These are phyloP conservation scores for Tragelaphus scriptus DNA, from an alignment of 2,113 vertebrate genomes.

Conservation along the genomic window DNA sequence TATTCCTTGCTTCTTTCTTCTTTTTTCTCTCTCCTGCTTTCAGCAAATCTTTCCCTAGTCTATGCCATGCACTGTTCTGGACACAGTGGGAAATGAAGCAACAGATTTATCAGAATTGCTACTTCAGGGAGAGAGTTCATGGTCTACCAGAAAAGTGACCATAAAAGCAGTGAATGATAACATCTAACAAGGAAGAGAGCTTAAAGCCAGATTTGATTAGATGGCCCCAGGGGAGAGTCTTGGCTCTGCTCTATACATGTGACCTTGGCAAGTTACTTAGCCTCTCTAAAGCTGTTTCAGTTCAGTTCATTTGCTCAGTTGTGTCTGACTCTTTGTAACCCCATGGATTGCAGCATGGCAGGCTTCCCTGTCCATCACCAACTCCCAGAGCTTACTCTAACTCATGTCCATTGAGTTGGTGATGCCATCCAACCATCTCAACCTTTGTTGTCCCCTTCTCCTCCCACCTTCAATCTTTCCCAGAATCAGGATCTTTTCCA, in stretches of 20 bases:
- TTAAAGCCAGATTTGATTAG: neutral
- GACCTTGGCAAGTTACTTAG: neutral
- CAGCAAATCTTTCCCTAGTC: neutral
- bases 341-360: neutral
- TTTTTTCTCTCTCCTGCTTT: neutral
- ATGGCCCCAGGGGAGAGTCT: neutral
- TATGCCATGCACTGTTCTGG: neutral
- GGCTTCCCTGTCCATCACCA: neutral
- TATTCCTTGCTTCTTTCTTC: neutral
- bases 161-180: neutral
- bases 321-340: neutral
- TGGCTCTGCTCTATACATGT: neutral
- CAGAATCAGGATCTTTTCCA: neutral
- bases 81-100: neutral
- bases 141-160: neutral
- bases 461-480: accelerated
- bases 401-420: neutral
- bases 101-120: neutral
- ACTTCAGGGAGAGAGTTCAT: neutral
- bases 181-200: neutral
- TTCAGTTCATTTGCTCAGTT: neutral
- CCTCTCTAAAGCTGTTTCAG: neutral
- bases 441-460: neutral
- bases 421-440: neutral
- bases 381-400: neutral